phyloP scores from a whole-genome alignment of 2,888 invertebrate species.

The Leucoma salicis region DNA sequence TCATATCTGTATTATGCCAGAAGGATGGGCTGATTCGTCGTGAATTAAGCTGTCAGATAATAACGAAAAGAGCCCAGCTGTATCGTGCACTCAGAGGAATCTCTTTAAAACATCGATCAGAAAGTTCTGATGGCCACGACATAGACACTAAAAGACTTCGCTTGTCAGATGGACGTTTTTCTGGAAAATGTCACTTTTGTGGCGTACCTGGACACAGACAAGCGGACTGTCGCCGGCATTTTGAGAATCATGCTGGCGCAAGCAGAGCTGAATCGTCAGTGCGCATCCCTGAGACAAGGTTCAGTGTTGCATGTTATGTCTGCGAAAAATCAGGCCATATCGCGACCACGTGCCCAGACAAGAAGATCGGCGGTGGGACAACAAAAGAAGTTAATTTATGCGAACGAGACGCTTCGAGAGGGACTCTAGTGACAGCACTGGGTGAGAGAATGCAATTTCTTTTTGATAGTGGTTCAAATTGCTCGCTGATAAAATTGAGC shows the following conservation, averaged over 20 bases:
- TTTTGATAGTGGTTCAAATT: background rate
- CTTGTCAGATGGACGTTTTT: background rate
- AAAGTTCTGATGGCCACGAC: no score
- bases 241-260: background rate
- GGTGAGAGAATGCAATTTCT: background rate
- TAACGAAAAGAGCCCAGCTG: conserved; percentile 19
- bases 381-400: background rate
- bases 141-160: background rate
- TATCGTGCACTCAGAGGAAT: conserved; percentile 17
- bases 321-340: background rate
- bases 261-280: background rate
- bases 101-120: no score
- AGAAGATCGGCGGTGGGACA: background rate
- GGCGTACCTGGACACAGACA: background rate
- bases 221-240: background rate
- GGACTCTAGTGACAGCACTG: background rate
- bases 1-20: background rate
- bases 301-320: background rate
- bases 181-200: background rate
- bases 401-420: background rate
- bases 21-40: conserved; percentile 9
- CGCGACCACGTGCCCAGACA: background rate
- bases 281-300: background rate
- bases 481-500: background rate
- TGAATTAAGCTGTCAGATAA: conserved; percentile 9